Conservation (phyloP, 1,140 invertebrate species). For the Zaprionus africanus region DNA sequence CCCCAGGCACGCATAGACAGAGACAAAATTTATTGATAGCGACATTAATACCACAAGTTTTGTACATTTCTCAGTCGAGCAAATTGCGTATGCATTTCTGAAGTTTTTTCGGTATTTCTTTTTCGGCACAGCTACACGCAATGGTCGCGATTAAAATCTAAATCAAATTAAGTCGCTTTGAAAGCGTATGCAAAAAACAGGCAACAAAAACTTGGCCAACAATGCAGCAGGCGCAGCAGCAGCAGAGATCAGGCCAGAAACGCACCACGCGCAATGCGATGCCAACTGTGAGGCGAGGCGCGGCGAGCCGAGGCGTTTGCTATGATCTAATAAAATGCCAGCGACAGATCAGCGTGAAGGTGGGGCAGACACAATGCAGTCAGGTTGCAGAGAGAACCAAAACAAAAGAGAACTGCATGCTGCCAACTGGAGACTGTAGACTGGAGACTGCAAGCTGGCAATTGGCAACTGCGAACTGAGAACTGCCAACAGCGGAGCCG, state of each 20-base stretch:
- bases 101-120: not conserved
- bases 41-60: slow-evolving; percentile 74
- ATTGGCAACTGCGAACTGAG: slow-evolving; percentile 33
- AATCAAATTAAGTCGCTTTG: slow-evolving; percentile 82
- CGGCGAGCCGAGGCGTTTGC: slow-evolving; percentile 66
- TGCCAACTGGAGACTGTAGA: slow-evolving; percentile 19
- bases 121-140: slow-evolving; percentile 65
- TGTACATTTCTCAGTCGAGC: slow-evolving; percentile 38
- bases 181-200: slow-evolving; percentile 74
- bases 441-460: slow-evolving; percentile 15
- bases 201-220: slow-evolving; percentile 48
- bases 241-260: slow-evolving; percentile 31
- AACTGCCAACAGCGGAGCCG: slow-evolving; percentile 44
- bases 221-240: slow-evolving; percentile 40
- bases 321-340: slow-evolving; percentile 79
- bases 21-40: slow-evolving; percentile 77
- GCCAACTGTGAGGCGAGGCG: slow-evolving; percentile 15
- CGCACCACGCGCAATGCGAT: slow-evolving; percentile 66
- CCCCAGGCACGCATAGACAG: slow-evolving; percentile 63
- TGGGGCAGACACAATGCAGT: slow-evolving; percentile 61
- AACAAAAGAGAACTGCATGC: slow-evolving; percentile 53
- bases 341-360: slow-evolving; percentile 57
- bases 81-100: slow-evolving; percentile 55
- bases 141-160: slow-evolving; percentile 77
- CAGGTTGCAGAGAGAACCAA: slow-evolving; percentile 70